A percentile compares a stretch with the other conserved stretches of the same genome.
These are phyloP conservation scores for Phalacrocorax pelagicus DNA, from an alignment of 2,113 vertebrate species.

Conservation along the genomic window DNA sequence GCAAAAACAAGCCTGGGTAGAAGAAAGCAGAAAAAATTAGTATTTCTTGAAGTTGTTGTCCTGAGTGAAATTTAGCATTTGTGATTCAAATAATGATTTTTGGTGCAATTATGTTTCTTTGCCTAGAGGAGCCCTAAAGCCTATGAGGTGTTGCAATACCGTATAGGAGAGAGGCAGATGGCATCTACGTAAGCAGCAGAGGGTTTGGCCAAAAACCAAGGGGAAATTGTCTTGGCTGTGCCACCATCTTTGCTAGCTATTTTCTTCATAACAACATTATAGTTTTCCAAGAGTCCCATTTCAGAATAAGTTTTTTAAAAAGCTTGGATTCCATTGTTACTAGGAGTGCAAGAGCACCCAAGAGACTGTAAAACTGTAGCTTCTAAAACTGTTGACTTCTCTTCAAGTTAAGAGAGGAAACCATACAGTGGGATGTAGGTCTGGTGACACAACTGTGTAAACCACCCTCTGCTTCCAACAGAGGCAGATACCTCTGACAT, in stretches of 20 bases:
- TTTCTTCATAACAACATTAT: not conserved
- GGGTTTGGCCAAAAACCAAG: constrained; percentile 54
- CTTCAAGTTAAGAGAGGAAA: not conserved
- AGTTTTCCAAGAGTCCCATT: constrained; percentile 22
- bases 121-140: constrained; percentile 35
- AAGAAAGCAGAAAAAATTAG: not conserved
- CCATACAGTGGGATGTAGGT: not conserved
- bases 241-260: constrained; percentile 22
- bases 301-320: not conserved
- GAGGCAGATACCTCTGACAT: not conserved
- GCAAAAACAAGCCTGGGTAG: not conserved
- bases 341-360: not conserved
- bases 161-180: constrained; percentile 64
- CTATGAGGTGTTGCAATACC: constrained; percentile 26
- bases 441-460: not conserved
- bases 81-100: constrained; percentile 28
- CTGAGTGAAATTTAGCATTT: not conserved
- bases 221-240: constrained; percentile 50
- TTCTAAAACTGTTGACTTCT: constrained; percentile 14
- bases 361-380: not conserved
- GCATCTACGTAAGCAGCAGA: constrained; percentile 29
- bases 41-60: constrained; percentile 26
- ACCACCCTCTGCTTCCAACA: not conserved
- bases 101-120: constrained; percentile 20
- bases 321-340: not conserved